Evolutionary conservation across 2,113 vertebrate species (phyloP), one percentile per base, ranked within the genome.

Genomic region (Catharus bicknelli): DNA sequence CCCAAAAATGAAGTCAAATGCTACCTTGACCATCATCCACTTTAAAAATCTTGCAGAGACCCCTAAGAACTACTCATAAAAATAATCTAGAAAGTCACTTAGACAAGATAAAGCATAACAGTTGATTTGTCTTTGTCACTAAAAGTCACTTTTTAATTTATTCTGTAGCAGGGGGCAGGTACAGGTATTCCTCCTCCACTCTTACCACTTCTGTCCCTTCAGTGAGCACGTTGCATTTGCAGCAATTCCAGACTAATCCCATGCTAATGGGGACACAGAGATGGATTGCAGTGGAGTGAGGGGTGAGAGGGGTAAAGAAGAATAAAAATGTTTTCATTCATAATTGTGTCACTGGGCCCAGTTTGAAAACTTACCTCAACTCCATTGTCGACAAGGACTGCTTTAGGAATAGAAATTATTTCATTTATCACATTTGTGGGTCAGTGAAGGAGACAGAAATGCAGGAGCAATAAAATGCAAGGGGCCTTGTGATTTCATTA

Each of bases 271-370:
- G 9, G 22, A 23, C 22, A 34, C 8, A 47, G 29, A 57, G 23
- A 57, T 21, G 40, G 22, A 48, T 5, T 58, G 23, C 0, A 0
- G 3, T 18, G 12, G 5, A 14, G 18, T 0, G 1, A 69, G 15
- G 4, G 2, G 23, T n/a, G 11, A 8, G 7, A 40, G 22, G 7
- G 18, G 8, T 19, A 48, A 68, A 27, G 53, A 85, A 75, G 27
- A 59, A 40, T 22, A 63, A 74, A 89, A 84, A 75, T 22, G 11
- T 16, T 75, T 30, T 64, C 26, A 63, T 75, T 83, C 61, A 23
- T 63, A 90, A 53, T 79, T 68, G 36, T 68, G 59, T 34, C 20
- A 55, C 18, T 5, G 0, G 27, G 5, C 51, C 40, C 16, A 15
- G 34, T 62, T 42, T 77, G 64, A 80, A 92, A 88, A 62, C 29